Base-by-base conservation (phyloP, 2,797 vertebrate species). In the Phoebastria nigripes region DNA sequence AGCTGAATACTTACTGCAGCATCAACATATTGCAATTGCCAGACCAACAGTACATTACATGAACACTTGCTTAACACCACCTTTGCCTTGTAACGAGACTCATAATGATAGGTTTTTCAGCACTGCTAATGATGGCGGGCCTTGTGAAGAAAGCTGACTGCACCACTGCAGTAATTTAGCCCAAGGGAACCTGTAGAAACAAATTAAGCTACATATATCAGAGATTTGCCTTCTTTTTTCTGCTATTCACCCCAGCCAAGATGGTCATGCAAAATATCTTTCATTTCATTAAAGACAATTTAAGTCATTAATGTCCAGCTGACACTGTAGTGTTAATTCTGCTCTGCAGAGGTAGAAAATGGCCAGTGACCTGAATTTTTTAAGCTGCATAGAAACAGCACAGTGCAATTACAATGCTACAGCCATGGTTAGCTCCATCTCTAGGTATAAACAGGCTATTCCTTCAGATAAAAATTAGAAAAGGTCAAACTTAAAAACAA, bases 231-330 rank as follows among this genome's bases (percentile, higher is more conserved):
- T 83, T 71, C 28, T 67, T 92, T 87, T 87, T 82, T 67, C 33
- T 51, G 31, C 39, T 78, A 24, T 81, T 93, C 66, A 86, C 35
- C 17, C 25, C 26, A 42, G 29, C 8, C 72, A 94, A 83, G 56
- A 92, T 87, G 82, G 51, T 94, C 58, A 72, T 33, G 35, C 28
- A 94, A 93, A 91, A 39, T 62, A 69, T 6, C 76, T 81, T 86
- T 76, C 65, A 82, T 88, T 94, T 95, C 66, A 90, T 94, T 79
- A 82, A 67, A 82, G 62, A 21, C 25, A 94, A 90, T 90, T 90
- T 82, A 82, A 91, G 65, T 62, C 69, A 79, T 86, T 95, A 94
- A 79, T 31, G 25, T 78, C 65, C 49, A 70, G 16, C 65, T 92
- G 78, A 92, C n/a, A 33, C 35, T 71, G 61, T 37, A 76, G 52